Evolutionary conservation across 2,888 invertebrate species (phyloP), one percentile per base, ranked within the genome.

Genomic region (Dinocampus coccinellae): DNA sequence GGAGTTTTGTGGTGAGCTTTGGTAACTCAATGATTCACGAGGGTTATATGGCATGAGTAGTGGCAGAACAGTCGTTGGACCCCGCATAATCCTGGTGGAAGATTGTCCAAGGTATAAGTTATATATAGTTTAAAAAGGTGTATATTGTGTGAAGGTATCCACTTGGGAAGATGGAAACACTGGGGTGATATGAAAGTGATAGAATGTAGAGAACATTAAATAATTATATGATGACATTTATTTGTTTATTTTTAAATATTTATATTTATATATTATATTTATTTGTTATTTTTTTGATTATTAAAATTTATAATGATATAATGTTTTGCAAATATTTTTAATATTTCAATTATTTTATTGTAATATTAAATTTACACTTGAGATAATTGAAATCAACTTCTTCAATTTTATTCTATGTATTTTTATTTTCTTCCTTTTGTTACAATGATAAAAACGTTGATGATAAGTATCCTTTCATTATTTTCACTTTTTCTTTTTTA

Each of bases 21-120:
- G 66, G 70, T 72, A 62, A 66, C 69, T 75, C 70, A 76, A 76
- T 73, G 72, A 77, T 76, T 77, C 74, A 74, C 62, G 69, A 73
- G 69, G 47, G 26, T 68, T 39, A 13, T 26, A n/a, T 24, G 47
- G 47, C 16, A 3, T 16, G 16, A 6, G 52, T n/a, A 33, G 10
- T 39, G 26, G 22, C 53, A 24, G 57, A 66, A 66, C 57, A 22
- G 24, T 26, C 24, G 66, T 66, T 34, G 39, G 58, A 47, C 33
- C 9, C 26, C 47, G 29, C 34, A 68, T 60, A 68, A 68, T 68
- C 47, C 47, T 60, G 6, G 33, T 26, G 66, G 39, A 66, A 66
- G 57, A 66, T 66, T 39, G 55, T 57, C 55, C 29, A 36, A 66
- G 57, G 53, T 64, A 33, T 36, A 10, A 4, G 7, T 29, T 29